Evolutionary conservation across 2,888 invertebrate genomes (phyloP).

Genomic region (Drosophila mayaguana): DNA sequence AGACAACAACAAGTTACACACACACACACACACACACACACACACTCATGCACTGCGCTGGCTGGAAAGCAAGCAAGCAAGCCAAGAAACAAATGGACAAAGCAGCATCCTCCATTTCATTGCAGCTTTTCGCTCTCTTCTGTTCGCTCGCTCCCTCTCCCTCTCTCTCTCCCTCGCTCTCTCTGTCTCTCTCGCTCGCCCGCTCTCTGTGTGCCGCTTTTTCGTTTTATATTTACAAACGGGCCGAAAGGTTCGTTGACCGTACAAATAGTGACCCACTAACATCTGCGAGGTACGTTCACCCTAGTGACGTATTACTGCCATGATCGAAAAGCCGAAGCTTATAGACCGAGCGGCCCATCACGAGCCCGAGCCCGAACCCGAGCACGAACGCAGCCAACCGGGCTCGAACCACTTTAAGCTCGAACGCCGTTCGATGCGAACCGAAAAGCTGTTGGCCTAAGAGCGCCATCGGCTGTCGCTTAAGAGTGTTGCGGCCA

Average conservation of each 20-base stretch:
- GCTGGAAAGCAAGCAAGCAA: slow-evolving; percentile 49
- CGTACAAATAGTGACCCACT: slow-evolving; percentile 86
- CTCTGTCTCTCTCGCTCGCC: slow-evolving; percentile 19
- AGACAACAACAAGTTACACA: slow-evolving; percentile 65
- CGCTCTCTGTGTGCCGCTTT: slow-evolving; percentile 51
- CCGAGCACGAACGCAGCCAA: slow-evolving; percentile 45
- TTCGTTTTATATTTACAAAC: slow-evolving; percentile 81
- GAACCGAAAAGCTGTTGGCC: slow-evolving; percentile 41
- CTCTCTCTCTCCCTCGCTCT: slow-evolving; percentile 33
- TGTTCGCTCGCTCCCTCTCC: slow-evolving; percentile 40
- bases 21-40: slow-evolving; percentile 14
- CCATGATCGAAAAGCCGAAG: slow-evolving; percentile 72
- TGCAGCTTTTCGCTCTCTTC: slow-evolving; percentile 55
- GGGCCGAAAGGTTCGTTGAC: slow-evolving; percentile 85
- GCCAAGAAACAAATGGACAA: slow-evolving; percentile 21
- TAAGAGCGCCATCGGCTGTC: slow-evolving; percentile 51
- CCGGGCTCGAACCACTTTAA: slow-evolving; percentile 73
- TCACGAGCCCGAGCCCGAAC: slow-evolving; percentile 1
- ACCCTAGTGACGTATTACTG: slow-evolving; percentile 85
- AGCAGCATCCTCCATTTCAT: slow-evolving; percentile 62
- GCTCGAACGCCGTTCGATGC: slow-evolving; percentile 53
- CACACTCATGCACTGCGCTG: neutral
- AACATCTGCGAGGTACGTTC: slow-evolving; percentile 86
- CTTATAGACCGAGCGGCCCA: slow-evolving; percentile 35
- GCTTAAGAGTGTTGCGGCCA: slow-evolving; percentile 64